These are phyloP conservation scores for Callopanchax toddi DNA, from an alignment of 2,113 vertebrate genomes.

Conservation along the genomic window DNA sequence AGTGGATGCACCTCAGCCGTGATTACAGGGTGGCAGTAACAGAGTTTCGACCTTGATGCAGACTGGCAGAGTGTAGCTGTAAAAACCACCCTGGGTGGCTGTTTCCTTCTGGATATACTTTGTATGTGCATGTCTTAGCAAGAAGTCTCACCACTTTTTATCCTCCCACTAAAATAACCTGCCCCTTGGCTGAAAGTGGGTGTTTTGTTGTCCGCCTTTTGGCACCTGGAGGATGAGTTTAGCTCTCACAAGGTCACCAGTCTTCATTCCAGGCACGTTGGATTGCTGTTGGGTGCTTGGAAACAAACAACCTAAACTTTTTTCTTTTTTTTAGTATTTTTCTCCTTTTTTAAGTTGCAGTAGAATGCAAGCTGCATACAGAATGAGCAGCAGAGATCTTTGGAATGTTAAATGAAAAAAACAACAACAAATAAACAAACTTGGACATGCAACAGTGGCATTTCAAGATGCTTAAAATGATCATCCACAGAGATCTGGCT, in stretches of 20 bases:
- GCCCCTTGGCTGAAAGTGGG: conserved; percentile 42
- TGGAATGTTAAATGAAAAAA: conserved; percentile 25
- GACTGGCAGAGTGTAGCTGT: conserved; percentile 28
- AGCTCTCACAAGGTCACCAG: conserved; percentile 63
- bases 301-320: conserved; percentile 52
- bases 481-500: conserved; percentile 8
- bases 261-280: conserved; percentile 65
- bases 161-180: conserved; percentile 53
- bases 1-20: conserved; percentile 33
- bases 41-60: conserved; percentile 49
- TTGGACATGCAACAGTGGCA: neutral
- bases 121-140: conserved; percentile 11
- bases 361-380: conserved; percentile 45
- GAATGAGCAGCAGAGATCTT: conserved; percentile 21
- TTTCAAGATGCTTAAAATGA: conserved; percentile 22
- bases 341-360: conserved; percentile 22
- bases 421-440: neutral
- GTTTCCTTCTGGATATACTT: conserved; percentile 12
- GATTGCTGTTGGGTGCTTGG: conserved; percentile 38
- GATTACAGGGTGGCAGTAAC: conserved; percentile 59
- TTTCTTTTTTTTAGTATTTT: neutral
- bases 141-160: conserved; percentile 14
- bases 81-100: conserved; percentile 31
- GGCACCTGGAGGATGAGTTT: conserved; percentile 58
- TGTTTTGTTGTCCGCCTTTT: conserved; percentile 61